These are phyloP conservation scores for Enteromius argenteus DNA, from an alignment of 2,797 vertebrate genomes.

Conservation along the genomic window DNA sequence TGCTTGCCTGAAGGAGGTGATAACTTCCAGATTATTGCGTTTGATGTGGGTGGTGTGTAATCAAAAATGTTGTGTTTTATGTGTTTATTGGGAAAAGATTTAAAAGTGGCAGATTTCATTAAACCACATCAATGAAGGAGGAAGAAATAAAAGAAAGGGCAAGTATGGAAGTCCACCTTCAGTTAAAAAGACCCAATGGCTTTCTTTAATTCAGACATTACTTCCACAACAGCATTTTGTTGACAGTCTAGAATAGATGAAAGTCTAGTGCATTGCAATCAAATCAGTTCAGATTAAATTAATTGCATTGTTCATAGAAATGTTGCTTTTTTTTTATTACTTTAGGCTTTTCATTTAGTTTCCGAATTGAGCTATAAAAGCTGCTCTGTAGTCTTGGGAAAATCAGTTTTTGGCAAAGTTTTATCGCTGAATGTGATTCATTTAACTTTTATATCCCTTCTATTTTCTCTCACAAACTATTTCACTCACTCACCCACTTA, in stretches of 20 bases:
- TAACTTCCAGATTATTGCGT: constrained; percentile 9
- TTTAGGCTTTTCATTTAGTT: neutral
- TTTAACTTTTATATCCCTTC: neutral
- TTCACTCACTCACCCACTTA: neutral
- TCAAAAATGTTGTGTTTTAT: neutral
- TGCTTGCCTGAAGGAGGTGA: constrained; percentile 18
- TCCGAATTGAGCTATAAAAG: neutral
- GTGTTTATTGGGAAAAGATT: constrained; percentile 33
- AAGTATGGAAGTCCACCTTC: neutral
- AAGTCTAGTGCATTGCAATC: neutral
- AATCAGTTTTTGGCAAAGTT: neutral
- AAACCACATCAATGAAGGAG: constrained; percentile 9
- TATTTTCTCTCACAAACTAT: neutral
- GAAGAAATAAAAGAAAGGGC: constrained; percentile 1
- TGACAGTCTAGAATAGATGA: too few species aligned
- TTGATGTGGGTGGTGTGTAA: constrained; percentile 9
- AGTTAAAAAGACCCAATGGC: neutral
- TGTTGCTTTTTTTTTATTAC: neutral
- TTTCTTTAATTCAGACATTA: neutral
- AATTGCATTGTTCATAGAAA: neutral
- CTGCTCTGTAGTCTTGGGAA: neutral
- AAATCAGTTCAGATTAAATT: neutral
- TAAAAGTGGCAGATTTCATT: neutral
- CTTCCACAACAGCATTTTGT: neutral
- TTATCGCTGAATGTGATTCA: neutral